Base-by-base conservation (phyloP, 2,797 vertebrate species). In the Urocyon cinereoargenteus region DNA sequence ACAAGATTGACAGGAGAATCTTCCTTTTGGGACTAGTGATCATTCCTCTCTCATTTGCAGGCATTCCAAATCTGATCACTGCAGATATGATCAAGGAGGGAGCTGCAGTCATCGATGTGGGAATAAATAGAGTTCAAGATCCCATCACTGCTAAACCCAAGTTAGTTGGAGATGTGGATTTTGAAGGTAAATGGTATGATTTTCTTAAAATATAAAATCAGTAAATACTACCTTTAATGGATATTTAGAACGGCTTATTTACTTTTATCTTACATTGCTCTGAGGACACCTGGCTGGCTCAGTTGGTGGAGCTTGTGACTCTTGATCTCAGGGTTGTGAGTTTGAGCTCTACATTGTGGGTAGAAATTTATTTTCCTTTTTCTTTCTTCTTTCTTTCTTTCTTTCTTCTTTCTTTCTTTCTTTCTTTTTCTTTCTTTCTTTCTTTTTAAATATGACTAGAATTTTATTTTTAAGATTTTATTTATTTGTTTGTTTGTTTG, bases 51-150 rank as follows among this genome's bases (percentile, higher is more conserved):
- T 95, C 77, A 2, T 62, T 78, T 10, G 70, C 98, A 99, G 99
- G 99, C 53, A 99, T 99, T 96, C 99, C 99, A 53, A 99, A 99
- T 92, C 99, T 99, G 55, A 99, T 99, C 96, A 99, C 99, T 0
- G 99, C 99, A 0, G 99, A 99, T 94, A 99, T 99, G 99, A 99
- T 99, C 96, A 99, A 99, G 97, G 99, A 99, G 89, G 99, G 99
- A 61, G 99, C 99, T 0, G 99, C 99, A 0, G 99, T 99, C 31
- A 99, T 99, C 1, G 99, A 99, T 0, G 99, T 99, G 6, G 99
- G 99, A 6, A 99, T 99, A 98, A 99, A 99, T 78, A 97, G 99
- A 92, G 98, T 99, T 84, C 98, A 99, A 75, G 99, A 99, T 87
- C 99, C 99, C 0, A 6, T 99, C 89, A 99, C 99, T 0, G 99